phyloP scores from a whole-genome alignment of 2,113 vertebrate species.

The Notechis scutatus region DNA sequence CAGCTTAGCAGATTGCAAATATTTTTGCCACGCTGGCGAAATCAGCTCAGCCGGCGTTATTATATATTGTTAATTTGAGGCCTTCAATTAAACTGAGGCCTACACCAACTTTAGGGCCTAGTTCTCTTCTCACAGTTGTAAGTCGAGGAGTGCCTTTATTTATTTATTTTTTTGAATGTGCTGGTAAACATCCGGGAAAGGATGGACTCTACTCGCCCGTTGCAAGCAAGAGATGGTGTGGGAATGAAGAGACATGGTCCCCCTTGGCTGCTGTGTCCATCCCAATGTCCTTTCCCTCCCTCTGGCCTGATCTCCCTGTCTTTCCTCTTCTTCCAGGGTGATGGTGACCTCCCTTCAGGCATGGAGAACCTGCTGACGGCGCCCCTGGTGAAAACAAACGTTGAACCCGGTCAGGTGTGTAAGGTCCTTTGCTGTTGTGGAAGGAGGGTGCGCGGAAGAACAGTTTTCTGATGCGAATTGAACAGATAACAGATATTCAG shows the following conservation, averaged over 20 bases:
- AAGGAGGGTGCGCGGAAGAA: neutral
- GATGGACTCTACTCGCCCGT: rapidly evolving
- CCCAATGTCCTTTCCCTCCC: rapidly evolving
- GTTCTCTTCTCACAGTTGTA: neutral
- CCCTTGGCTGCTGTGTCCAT: neutral
- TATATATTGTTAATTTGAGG: too few relatives aligned
- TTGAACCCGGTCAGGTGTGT: conserved; percentile 69
- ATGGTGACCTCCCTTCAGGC: conserved; percentile 70
- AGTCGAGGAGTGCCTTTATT: neutral
- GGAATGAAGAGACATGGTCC: neutral
- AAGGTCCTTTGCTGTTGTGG: neutral
- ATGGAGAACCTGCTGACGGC: conserved; percentile 86
- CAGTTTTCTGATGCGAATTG: neutral
- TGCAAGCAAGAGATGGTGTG: neutral
- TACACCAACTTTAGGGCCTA: too few relatives aligned
- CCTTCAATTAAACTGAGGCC: too few relatives aligned
- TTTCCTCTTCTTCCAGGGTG: conserved; percentile 58
- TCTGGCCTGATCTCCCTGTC: rapidly evolving
- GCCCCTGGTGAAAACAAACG: conserved; percentile 74
- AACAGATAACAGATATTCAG: too few relatives aligned
- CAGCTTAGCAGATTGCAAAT: too few relatives aligned
- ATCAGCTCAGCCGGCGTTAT: too few relatives aligned
- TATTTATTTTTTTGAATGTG: too few relatives aligned
- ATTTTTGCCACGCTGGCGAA: too few relatives aligned
- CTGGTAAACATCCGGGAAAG: neutral